These are phyloP conservation scores for Rhogogaster chlorosoma DNA, from an alignment of 2,888 invertebrate genomes.

Conservation along the genomic window DNA sequence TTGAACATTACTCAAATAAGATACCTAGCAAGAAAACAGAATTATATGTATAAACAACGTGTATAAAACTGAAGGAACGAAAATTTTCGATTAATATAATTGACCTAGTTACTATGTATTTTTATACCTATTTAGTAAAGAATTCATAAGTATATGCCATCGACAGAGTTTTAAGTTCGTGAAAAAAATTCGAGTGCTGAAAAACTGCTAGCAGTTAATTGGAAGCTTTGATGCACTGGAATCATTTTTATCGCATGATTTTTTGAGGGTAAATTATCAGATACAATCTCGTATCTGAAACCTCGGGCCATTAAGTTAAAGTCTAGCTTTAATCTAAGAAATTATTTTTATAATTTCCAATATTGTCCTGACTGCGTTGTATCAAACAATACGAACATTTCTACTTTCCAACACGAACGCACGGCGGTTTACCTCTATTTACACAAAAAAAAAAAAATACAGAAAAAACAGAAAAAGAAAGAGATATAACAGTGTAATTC, in stretches of 20 bases:
- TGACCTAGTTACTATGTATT: neutral
- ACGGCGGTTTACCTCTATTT: neutral
- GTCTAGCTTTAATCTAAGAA: neutral
- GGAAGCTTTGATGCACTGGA: neutral
- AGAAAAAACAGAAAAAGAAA: neutral
- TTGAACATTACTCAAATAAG: neutral
- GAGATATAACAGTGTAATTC: slow-evolving; percentile 39
- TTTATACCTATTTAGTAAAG: neutral
- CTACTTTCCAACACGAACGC: neutral
- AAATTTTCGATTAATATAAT: neutral
- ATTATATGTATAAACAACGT: neutral
- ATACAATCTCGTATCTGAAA: neutral
- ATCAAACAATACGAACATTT: neutral
- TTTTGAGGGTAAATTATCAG: neutral
- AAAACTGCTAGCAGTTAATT: neutral
- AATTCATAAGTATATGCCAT: neutral
- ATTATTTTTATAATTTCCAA: neutral
- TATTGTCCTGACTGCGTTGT: neutral
- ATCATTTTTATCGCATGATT: neutral
- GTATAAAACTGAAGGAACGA: neutral
- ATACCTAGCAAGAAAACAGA: neutral
- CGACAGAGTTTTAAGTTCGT: neutral
- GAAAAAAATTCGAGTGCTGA: neutral
- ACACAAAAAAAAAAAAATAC: slow-evolving; percentile 33
- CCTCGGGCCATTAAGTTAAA: neutral